These are phyloP conservation scores for Lapara coniferarum DNA, from an alignment of 2,888 invertebrate species.

Conservation along the genomic window DNA sequence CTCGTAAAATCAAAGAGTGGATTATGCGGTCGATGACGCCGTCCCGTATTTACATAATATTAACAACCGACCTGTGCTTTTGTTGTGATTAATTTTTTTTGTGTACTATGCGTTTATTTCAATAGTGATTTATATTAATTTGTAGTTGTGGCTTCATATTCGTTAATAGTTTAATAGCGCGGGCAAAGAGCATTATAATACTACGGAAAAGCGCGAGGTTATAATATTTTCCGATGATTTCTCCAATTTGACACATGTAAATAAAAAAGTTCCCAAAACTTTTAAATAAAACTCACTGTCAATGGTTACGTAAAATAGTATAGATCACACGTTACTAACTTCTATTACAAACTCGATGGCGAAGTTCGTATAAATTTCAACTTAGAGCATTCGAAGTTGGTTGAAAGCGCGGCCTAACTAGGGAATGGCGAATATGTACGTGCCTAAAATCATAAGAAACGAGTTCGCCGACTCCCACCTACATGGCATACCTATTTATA, in stretches of 20 bases:
- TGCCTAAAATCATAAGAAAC: slow-evolving; percentile 36
- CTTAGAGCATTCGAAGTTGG: slow-evolving; percentile 31
- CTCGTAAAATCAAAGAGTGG: slow-evolving; percentile 47
- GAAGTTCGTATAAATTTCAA: slow-evolving; percentile 32
- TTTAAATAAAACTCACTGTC: not conserved
- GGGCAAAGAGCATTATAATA: not conserved
- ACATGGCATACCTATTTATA: slow-evolving; percentile 29
- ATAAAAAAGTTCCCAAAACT: not conserved
- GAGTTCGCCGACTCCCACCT: slow-evolving; percentile 20
- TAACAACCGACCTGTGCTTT: not conserved
- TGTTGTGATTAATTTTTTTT: slow-evolving; percentile 3
- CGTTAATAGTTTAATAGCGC: no score
- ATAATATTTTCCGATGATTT: no score
- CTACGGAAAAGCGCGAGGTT: no score
- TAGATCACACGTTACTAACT: slow-evolving; percentile 18
- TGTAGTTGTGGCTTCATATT: no score
- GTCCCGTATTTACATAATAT: not conserved
- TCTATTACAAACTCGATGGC: slow-evolving; percentile 5
- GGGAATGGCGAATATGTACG: slow-evolving; percentile 32
- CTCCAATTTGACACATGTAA: not conserved
- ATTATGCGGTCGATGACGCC: slow-evolving; percentile 39
- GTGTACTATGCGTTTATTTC: not conserved
- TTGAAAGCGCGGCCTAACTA: slow-evolving; percentile 30
- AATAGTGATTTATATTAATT: not conserved
- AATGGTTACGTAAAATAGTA: not conserved